Conservation (phyloP, 2,113 vertebrate genomes). For the Opisthocomus hoazin region DNA sequence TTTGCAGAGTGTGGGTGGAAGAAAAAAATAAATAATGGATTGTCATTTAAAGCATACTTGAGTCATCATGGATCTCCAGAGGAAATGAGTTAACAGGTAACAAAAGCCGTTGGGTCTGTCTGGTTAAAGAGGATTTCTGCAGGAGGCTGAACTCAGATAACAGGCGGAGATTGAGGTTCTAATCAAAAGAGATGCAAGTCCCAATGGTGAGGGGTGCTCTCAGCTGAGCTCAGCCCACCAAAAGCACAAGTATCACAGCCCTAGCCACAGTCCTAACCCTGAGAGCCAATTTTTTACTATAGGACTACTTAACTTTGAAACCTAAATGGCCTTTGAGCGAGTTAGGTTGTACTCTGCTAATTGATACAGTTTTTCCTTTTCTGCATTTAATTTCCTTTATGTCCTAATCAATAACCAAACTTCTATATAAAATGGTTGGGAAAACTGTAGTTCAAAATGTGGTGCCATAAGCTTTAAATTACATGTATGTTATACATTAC, state of each 20-base stretch:
- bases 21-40: background rate
- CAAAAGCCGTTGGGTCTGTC: background rate
- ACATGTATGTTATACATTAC: background rate
- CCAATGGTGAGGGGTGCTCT: background rate
- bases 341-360: background rate
- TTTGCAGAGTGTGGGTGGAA: background rate
- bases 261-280: background rate
- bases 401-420: background rate
- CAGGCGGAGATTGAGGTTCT: background rate
- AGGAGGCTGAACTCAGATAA: background rate
- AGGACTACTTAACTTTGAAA: background rate
- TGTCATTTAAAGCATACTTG: background rate
- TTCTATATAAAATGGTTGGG: background rate
- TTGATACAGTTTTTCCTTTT: background rate
- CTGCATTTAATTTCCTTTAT: background rate
- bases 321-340: background rate
- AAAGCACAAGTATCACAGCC: background rate
- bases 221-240: background rate
- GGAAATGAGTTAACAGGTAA: constrained; percentile 8
- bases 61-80: background rate
- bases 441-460: background rate
- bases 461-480: background rate
- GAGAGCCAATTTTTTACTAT: background rate
- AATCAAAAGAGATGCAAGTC: background rate
- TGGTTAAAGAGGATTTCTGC: background rate